Base-by-base conservation (phyloP, 2,113 vertebrate genomes). In the Lamprotornis superbus region DNA sequence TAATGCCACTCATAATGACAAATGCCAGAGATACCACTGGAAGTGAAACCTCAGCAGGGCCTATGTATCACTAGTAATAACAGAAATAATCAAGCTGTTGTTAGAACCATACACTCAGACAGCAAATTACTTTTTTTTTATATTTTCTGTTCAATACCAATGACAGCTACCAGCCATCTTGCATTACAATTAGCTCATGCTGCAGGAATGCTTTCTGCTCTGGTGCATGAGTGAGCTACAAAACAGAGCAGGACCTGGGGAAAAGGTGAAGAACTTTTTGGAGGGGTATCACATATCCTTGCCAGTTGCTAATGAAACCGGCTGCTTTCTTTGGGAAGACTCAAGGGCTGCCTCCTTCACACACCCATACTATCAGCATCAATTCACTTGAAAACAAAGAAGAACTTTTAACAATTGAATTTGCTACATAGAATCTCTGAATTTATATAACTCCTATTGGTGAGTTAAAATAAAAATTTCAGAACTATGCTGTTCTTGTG, bases 1-100 rank as follows among this genome's bases (percentile, higher is more conserved):
- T 40, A 40, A 40, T 13, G 75, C 79, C 1, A 2, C 68, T 81
- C 83, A 94, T 84, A 87, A 95, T 71, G 80, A 92, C 65, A 75
- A 94, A 96, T 81, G 76, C 57, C 90, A 92, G 85, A 5, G 28
- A 89, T 53, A 75, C 21, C 53, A 68, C 49, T 89, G 83, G 87
- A 95, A 96, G 65, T 24, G 60, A 89, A 93, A 89, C 39, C 61
- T 89, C 77, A 79, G 65, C 53, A 81, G 83, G 85, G 79, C n/a
- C 88, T 27, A 70, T 71, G 64, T 46, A 92, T 90, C 87, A 90
- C 83, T 22, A 67, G 78, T 39, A 96, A 82, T 83, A 97, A 90
- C 64, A 93, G 53, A 90, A 92, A 94, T 89, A 95, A 96, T 95
- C 88, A 96, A 92, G 88, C 61, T 78, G 86, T 78, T 95, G 87